Conservation (phyloP, 2,113 vertebrate genomes). For the Eira barbara region DNA sequence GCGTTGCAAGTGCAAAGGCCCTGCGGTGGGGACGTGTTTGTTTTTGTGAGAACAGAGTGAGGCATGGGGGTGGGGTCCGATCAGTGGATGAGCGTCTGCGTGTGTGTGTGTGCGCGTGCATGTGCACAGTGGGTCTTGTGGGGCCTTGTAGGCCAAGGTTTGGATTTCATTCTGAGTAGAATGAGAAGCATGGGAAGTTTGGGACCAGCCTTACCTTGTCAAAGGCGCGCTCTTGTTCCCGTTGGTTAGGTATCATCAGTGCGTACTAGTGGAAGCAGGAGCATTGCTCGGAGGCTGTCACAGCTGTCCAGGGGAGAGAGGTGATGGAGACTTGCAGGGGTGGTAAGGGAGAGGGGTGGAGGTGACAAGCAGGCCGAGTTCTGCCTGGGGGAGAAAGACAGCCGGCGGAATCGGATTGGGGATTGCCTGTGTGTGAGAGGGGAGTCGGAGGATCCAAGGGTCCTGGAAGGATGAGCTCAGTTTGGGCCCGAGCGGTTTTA, state of each 20-base stretch:
- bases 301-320: background rate
- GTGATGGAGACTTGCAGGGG: rapidly evolving
- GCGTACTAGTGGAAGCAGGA: background rate
- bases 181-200: background rate
- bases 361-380: rapidly evolving
- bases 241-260: rapidly evolving
- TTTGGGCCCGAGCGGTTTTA: background rate
- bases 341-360: background rate
- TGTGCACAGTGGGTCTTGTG: background rate
- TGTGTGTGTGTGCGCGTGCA: no score
- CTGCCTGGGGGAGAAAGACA: background rate
- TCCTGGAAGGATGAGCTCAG: background rate
- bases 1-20: background rate
- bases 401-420: background rate
- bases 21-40: background rate
- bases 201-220: background rate
- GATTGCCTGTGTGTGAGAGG: background rate
- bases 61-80: background rate
- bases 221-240: background rate
- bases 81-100: background rate
- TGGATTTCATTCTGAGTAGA: background rate
- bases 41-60: background rate
- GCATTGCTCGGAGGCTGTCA: background rate
- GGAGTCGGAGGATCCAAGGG: background rate
- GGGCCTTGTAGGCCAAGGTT: background rate